Percentiles rank a stretch among this genome's conserved stretches.
These are phyloP conservation scores for Paraescarpia echinospica DNA, from an alignment of 1,140 invertebrate species.

Conservation along the genomic window DNA sequence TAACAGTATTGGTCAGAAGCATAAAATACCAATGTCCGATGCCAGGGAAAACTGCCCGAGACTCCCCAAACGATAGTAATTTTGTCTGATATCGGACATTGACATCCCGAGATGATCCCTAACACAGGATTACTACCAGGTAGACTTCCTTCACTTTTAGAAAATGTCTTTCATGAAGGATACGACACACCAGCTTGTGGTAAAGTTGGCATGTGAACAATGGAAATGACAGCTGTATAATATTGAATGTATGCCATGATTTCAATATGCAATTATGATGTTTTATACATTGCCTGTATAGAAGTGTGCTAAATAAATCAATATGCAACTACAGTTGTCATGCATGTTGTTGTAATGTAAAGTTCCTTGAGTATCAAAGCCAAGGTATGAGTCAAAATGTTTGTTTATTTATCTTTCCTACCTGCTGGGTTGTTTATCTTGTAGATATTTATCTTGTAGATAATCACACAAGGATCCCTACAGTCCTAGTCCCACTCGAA, in stretches of 20 bases:
- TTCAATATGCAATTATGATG: not conserved
- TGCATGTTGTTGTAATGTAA: not conserved
- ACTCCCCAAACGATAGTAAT: too few species aligned
- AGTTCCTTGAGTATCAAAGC: not conserved
- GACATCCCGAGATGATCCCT: too few species aligned
- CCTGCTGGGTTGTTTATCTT: not conserved
- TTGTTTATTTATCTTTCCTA: not conserved
- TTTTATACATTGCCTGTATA: not conserved
- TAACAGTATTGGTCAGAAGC: too few species aligned
- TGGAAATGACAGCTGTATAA: not conserved
- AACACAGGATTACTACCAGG: not conserved
- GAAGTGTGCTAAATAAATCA: not conserved
- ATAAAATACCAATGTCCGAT: too few species aligned
- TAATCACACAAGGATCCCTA: too few species aligned
- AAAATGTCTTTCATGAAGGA: not conserved
- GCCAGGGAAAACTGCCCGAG: too few species aligned
- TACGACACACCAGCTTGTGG: not conserved
- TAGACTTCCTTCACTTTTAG: not conserved
- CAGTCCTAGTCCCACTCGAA: too few species aligned
- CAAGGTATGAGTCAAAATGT: not conserved
- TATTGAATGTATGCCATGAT: not conserved
- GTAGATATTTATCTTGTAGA: too few species aligned
- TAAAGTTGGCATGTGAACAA: not conserved
- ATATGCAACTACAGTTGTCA: not conserved
- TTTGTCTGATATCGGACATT: too few species aligned